Evolutionary conservation across 2,888 invertebrate genomes (phyloP).

Genomic region (Apotomis turbidana): DNA sequence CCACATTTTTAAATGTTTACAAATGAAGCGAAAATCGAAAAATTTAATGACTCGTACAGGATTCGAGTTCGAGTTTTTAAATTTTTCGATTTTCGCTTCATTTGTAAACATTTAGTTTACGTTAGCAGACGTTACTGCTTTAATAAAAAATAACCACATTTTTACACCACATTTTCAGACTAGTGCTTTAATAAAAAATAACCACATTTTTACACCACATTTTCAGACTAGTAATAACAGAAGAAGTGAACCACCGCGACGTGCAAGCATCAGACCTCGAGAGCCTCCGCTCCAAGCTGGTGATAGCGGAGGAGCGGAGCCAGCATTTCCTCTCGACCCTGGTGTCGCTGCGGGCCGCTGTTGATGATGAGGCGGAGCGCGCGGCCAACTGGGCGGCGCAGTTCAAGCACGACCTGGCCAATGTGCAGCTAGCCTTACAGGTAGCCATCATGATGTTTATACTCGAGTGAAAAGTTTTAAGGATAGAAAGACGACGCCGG

Average conservation of each 20-base stretch:
- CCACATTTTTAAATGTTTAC: too few relatives aligned
- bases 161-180: too few relatives aligned
- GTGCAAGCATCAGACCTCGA: slow-evolving; percentile 71
- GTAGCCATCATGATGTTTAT: slow-evolving; percentile 49
- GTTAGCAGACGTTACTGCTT: too few relatives aligned
- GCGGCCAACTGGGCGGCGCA: slow-evolving; percentile 79
- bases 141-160: too few relatives aligned
- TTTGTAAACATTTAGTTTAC: too few relatives aligned
- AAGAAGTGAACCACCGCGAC: slow-evolving; percentile 68
- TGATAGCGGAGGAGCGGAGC: slow-evolving; percentile 72
- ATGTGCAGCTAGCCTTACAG: slow-evolving; percentile 77
- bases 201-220: background rate
- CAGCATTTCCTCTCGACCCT: slow-evolving; percentile 76
- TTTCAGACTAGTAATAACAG: slow-evolving; percentile 66
- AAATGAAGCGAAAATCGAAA: too few relatives aligned
- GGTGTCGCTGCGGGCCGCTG: slow-evolving; percentile 71
- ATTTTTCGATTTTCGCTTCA: too few relatives aligned
- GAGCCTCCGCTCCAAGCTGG: slow-evolving; percentile 70
- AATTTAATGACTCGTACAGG: too few relatives aligned
- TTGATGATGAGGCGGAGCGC: slow-evolving; percentile 80
- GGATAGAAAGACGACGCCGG: too few relatives aligned
- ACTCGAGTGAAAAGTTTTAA: too few relatives aligned
- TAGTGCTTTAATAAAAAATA: too few relatives aligned
- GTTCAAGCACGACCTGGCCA: slow-evolving; percentile 80
- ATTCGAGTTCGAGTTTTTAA: too few relatives aligned